Percentiles rank a stretch among this genome's conserved stretches.
Evolutionary conservation across 2,797 vertebrate species (phyloP).

Genomic region (Takifugu ocellatus): DNA sequence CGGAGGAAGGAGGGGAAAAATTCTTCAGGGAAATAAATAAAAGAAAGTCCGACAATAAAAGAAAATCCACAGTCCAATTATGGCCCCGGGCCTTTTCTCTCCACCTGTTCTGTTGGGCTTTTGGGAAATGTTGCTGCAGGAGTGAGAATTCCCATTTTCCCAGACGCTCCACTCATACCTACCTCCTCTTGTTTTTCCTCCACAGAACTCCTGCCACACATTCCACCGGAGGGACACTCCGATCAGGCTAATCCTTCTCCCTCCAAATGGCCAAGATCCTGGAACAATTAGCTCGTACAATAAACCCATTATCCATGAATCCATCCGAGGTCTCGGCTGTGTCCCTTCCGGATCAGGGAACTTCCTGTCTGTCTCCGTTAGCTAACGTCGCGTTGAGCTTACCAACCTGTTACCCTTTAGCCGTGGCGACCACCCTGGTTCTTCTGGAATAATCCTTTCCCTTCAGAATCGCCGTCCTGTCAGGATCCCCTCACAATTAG

Average conservation of each 20-base stretch:
- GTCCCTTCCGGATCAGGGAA: not conserved
- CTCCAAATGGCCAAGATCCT: conserved; percentile 49
- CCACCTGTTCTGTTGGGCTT: conserved; percentile 7
- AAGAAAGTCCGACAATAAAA: conserved; percentile 51
- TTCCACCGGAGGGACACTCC: conserved; percentile 41
- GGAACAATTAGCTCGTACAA: conserved; percentile 59
- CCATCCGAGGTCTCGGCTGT: conserved; percentile 45
- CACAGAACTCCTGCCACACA: conserved; percentile 46
- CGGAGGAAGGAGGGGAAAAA: conserved; percentile 41
- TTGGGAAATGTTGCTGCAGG: conserved; percentile 10
- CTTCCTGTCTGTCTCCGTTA: not conserved
- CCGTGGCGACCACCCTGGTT: conserved; percentile 32
- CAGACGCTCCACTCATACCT: not conserved
- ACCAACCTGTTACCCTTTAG: conserved; percentile 20
- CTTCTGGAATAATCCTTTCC: conserved; percentile 40
- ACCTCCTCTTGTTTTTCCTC: conserved; percentile 20
- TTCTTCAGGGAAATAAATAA: conserved; percentile 50
- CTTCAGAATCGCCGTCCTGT: conserved; percentile 46
- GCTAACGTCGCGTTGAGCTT: not conserved
- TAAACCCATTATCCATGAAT: conserved; percentile 65
- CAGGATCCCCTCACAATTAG: conserved; percentile 66
- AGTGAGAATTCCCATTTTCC: conserved; percentile 2
- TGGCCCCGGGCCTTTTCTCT: conserved; percentile 16
- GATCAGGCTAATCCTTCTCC: conserved; percentile 56
- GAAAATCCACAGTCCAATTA: conserved; percentile 52